Evolutionary conservation across 2,888 invertebrate genomes (phyloP), one percentile per base, ranked within the genome.

Genomic region (Lochmaea crataegi): DNA sequence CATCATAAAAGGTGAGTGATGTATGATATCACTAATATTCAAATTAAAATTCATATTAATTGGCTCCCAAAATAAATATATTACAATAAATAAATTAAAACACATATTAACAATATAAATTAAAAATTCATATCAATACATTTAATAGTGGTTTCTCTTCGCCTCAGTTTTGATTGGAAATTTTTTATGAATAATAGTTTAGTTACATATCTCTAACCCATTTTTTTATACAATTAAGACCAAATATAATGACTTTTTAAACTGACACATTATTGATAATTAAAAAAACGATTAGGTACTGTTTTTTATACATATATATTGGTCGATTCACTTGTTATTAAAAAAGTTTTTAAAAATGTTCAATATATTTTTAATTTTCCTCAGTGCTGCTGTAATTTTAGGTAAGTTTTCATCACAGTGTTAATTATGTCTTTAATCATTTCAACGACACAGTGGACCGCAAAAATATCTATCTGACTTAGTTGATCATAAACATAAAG

Each of bases 121-220:
- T n/a, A n/a, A n/a, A n/a, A n/a, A n/a, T n/a, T n/a, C n/a, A n/a
- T n/a, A n/a, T n/a, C n/a, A n/a, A n/a, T n/a, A n/a, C n/a, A n/a
- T n/a, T n/a, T n/a, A n/a, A n/a, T n/a, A n/a, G n/a, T n/a, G n/a
- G n/a, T n/a, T n/a, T n/a, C n/a, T n/a, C n/a, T n/a, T 38, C 7
- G 9, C 5, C 32, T 38, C 9, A 38, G 5, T 16, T 53, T 53
- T 53, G 2, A 10, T 16, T 10, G 16, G 11, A 53, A 53, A 10
- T 3, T 18, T 53, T n/a, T 3, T 18, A 18, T 53, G 16, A 9
- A 53, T 16, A 18, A 10, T 53, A 18, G n/a, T n/a, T 9, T 2
- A 53, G 6, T 56, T 11, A 38, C 16, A 26, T 61, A 69, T 69
- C 58, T 60, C 16, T 58, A 58, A 68, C 68, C 68, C 41, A 68